phyloP scores from a whole-genome alignment of 2,888 invertebrate genomes.

The Eurytoma adleriae region DNA sequence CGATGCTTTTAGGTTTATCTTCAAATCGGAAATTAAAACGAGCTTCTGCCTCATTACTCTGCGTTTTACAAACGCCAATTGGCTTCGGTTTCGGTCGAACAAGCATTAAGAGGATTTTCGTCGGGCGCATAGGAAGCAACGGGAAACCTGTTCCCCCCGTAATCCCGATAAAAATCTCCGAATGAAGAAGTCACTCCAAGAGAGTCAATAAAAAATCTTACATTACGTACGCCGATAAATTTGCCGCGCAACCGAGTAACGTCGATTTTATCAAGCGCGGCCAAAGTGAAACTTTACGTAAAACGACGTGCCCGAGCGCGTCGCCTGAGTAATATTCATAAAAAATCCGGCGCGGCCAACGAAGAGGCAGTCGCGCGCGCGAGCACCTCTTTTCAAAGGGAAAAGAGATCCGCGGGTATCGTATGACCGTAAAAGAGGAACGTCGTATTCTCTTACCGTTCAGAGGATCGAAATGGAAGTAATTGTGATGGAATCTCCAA shows the following conservation, averaged over 20 bases:
- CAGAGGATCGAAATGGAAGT: slow-evolving; percentile 89
- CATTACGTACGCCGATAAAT: slow-evolving; percentile 27
- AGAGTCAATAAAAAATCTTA: slow-evolving; percentile 45
- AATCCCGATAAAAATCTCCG: slow-evolving; percentile 36
- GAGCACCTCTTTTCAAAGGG: neutral
- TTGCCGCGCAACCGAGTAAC: slow-evolving; percentile 2
- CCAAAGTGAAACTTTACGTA: slow-evolving; percentile 11
- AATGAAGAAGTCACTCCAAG: slow-evolving; percentile 35
- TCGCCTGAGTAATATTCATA: slow-evolving; percentile 1
- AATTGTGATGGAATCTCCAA: slow-evolving; percentile 88
- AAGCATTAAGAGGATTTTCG: slow-evolving; percentile 17
- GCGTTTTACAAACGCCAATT: no score
- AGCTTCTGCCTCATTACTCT: no score
- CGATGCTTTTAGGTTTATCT: no score
- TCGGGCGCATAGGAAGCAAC: neutral
- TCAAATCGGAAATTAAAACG: no score
- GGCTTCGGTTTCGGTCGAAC: slow-evolving; percentile 5
- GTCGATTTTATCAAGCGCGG: slow-evolving; percentile 22
- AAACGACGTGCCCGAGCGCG: slow-evolving; percentile 15
- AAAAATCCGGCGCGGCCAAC: neutral
- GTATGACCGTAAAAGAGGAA: slow-evolving; percentile 13
- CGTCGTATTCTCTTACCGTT: slow-evolving; percentile 62
- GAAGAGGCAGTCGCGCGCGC: no score
- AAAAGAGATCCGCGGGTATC: neutral
- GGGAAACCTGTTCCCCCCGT: slow-evolving; percentile 34